Evolutionary conservation across 1,140 invertebrate genomes (phyloP).

Genomic region (Orchesella cincta): DNA sequence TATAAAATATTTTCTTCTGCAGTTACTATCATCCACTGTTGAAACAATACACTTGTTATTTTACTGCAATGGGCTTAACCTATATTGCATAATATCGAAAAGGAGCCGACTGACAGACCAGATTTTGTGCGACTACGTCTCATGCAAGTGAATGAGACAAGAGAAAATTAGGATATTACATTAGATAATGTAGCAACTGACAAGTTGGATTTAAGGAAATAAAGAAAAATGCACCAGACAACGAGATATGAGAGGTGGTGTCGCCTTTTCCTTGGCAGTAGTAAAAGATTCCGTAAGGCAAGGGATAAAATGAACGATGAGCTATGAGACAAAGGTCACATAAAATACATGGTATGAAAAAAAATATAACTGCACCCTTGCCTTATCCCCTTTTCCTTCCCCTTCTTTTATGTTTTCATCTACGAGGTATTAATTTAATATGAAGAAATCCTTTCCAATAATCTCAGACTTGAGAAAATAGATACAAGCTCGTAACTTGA

Average conservation of each 20-base stretch:
- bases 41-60: no score
- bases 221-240: conserved; percentile 4
- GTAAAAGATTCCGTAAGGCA: not conserved
- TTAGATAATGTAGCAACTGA: not conserved
- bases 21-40: no score
- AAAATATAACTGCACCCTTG: not conserved
- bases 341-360: not conserved
- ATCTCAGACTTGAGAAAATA: not conserved
- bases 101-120: no score
- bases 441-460: not conserved
- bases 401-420: not conserved
- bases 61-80: no score
- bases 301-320: not conserved
- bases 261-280: not conserved
- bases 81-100: no score
- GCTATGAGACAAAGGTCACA: conserved; percentile 18
- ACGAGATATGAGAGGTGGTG: not conserved
- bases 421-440: not conserved
- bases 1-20: no score
- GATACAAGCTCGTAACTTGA: not conserved
- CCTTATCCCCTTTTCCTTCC: not conserved
- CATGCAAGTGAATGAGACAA: no score
- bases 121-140: no score
- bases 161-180: not conserved
- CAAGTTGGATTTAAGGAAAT: conserved; percentile 2